phyloP scores from a whole-genome alignment of 2,888 invertebrate species.

The Ypsolopha scabrella region DNA sequence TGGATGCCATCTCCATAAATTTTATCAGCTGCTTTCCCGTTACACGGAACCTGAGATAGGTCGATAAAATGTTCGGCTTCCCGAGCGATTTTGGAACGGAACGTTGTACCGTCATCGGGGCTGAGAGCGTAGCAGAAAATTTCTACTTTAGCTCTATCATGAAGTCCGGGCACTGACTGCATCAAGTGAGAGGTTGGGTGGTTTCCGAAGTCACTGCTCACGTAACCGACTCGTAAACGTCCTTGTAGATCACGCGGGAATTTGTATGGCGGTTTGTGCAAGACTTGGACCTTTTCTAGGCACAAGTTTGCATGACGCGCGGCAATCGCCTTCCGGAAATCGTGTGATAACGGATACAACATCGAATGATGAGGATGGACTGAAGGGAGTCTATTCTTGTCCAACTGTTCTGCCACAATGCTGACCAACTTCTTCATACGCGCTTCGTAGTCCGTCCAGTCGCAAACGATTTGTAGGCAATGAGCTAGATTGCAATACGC shows the following conservation, averaged over 20 bases:
- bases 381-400: slow-evolving; percentile 96
- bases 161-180: slow-evolving; percentile 98
- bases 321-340: slow-evolving; percentile 96
- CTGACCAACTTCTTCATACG: slow-evolving; percentile 97
- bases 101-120: slow-evolving; percentile 97
- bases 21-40: slow-evolving; percentile 97
- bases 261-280: slow-evolving; percentile 92
- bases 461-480: slow-evolving; percentile 98
- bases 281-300: slow-evolving; percentile 95
- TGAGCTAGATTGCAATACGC: slow-evolving; percentile 99
- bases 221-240: slow-evolving; percentile 93
- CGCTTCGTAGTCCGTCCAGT: slow-evolving; percentile 98
- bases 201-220: slow-evolving; percentile 99
- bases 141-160: slow-evolving; percentile 87
- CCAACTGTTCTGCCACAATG: slow-evolving; percentile 97
- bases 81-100: slow-evolving; percentile 93
- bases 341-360: slow-evolving; percentile 97
- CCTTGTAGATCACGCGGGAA: slow-evolving; percentile 78
- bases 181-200: slow-evolving; percentile 99
- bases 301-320: slow-evolving; percentile 97
- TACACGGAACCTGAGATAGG: slow-evolving; percentile 92
- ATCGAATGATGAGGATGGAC: slow-evolving; percentile 99
- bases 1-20: slow-evolving; percentile 96
- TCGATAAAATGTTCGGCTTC: slow-evolving; percentile 98
- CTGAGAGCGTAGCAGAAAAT: slow-evolving; percentile 95